Evolutionary conservation across 2,888 invertebrate species (phyloP).

Genomic region (Dascillus cervinus): DNA sequence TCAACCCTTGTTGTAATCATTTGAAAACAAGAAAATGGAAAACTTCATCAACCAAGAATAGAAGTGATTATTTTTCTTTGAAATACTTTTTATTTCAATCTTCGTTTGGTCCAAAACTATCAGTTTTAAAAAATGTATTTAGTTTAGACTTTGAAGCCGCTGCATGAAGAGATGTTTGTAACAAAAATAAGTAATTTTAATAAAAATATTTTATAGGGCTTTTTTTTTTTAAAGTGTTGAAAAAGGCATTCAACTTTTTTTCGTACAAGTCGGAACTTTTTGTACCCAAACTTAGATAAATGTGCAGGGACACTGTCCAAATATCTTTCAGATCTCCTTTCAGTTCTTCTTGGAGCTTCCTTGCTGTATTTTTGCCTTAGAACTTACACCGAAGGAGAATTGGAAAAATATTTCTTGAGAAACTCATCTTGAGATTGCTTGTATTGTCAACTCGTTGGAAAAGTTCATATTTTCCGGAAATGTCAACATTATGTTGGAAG

Average conservation of each 20-base stretch:
- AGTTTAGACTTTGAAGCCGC: too few species aligned
- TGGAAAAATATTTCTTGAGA: constrained; percentile 22
- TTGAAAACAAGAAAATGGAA: too few species aligned
- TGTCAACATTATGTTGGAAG: constrained; percentile 23
- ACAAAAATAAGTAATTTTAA: too few species aligned
- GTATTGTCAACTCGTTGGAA: constrained; percentile 27
- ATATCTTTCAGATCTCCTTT: constrained; percentile 44
- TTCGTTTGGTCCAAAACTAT: too few species aligned
- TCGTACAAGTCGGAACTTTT: constrained; percentile 47
- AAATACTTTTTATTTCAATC: too few species aligned
- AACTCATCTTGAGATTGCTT: constrained; percentile 14
- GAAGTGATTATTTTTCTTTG: too few species aligned
- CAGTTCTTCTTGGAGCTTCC: constrained; percentile 36
- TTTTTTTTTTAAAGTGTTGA: constrained; percentile 49
- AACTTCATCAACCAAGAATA: too few species aligned
- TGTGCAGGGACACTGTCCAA: constrained; percentile 45
- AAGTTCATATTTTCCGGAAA: constrained; percentile 30
- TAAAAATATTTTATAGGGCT: constrained; percentile 58
- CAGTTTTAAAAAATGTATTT: too few species aligned
- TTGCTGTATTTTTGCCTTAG: constrained; percentile 38
- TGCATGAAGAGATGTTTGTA: too few species aligned
- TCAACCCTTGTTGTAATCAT: too few species aligned
- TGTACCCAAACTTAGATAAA: constrained; percentile 55
- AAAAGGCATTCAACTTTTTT: constrained; percentile 46
- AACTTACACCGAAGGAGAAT: constrained; percentile 23